phyloP scores from a whole-genome alignment of 2,113 vertebrate species.

The Phylloscopus whistleri region DNA sequence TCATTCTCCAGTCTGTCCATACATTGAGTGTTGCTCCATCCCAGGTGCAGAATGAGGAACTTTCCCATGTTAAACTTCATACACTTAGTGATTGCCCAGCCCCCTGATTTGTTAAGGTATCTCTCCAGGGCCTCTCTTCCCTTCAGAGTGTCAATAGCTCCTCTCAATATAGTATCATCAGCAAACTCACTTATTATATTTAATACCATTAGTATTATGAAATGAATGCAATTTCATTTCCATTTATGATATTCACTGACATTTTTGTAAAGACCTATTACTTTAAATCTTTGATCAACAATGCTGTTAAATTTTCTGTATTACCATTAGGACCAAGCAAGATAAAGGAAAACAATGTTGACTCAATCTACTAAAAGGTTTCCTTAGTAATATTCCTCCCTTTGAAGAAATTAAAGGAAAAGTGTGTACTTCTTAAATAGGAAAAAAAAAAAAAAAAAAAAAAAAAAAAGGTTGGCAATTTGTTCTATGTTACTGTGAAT shows the following conservation, averaged over 20 bases:
- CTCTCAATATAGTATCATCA: not conserved
- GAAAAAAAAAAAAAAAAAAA: not conserved
- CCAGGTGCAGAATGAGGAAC: not conserved
- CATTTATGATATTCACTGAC: slow-evolving; percentile 19
- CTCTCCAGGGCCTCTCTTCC: not conserved
- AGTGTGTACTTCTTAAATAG: not conserved
- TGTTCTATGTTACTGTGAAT: not conserved
- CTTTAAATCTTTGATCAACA: slow-evolving; percentile 28
- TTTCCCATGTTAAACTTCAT: not conserved
- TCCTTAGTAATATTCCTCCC: not conserved
- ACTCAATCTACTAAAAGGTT: not conserved
- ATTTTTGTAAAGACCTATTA: not conserved
- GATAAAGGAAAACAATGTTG: not conserved
- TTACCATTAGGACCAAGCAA: not conserved
- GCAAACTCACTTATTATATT: not conserved
- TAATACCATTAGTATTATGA: slow-evolving; percentile 22
- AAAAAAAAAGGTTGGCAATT: not conserved
- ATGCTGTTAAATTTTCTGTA: slow-evolving; percentile 32
- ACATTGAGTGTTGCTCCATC: not conserved
- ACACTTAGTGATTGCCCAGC: no score
- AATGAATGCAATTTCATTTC: not conserved
- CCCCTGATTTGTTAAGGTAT: not conserved
- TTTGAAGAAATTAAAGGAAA: not conserved
- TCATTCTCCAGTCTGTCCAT: not conserved
- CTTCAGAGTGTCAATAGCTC: not conserved